These are phyloP conservation scores for Coelinius sp. DNA, from an alignment of 2,888 invertebrate genomes.

Conservation along the genomic window DNA sequence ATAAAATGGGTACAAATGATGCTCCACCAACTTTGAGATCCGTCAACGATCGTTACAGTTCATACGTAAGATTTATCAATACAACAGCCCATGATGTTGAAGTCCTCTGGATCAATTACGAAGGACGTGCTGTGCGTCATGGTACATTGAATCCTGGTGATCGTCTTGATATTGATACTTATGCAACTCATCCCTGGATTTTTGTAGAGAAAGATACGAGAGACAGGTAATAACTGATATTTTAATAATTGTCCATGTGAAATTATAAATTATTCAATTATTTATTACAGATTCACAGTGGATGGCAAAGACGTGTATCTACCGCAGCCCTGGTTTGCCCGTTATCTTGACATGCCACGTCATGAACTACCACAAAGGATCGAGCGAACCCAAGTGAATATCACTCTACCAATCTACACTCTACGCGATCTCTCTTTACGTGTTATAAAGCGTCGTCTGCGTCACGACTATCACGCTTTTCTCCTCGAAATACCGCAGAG, in stretches of 20 bases:
- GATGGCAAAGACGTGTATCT: conserved; percentile 61
- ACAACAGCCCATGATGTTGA: conserved; percentile 74
- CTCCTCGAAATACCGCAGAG: conserved; percentile 61
- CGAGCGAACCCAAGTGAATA: conserved; percentile 53
- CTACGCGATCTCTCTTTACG: conserved; percentile 59
- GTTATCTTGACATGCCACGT: conserved; percentile 44
- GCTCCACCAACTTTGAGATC: conserved; percentile 53
- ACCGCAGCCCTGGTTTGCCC: conserved; percentile 56
- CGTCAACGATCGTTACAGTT: conserved; percentile 53
- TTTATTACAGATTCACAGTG: conserved; percentile 57
- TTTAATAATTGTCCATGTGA: neutral
- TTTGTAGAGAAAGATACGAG: conserved; percentile 81
- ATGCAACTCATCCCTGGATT: conserved; percentile 87
- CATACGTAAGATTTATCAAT: conserved; percentile 77
- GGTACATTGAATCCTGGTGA: conserved; percentile 74
- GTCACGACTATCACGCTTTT: conserved; percentile 56
- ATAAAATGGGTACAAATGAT: conserved; percentile 46
- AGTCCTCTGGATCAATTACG: conserved; percentile 85
- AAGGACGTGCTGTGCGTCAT: conserved; percentile 77
- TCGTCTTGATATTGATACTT: conserved; percentile 81
- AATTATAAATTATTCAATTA: conserved; percentile 10
- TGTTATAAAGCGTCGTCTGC: conserved; percentile 56
- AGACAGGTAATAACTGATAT: conserved; percentile 75
- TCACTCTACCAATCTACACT: conserved; percentile 58
- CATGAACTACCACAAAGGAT: conserved; percentile 46